Evolutionary conservation across 92 coral and sea anemone species (phyloP).

Genomic region (Porites divaricata): DNA sequence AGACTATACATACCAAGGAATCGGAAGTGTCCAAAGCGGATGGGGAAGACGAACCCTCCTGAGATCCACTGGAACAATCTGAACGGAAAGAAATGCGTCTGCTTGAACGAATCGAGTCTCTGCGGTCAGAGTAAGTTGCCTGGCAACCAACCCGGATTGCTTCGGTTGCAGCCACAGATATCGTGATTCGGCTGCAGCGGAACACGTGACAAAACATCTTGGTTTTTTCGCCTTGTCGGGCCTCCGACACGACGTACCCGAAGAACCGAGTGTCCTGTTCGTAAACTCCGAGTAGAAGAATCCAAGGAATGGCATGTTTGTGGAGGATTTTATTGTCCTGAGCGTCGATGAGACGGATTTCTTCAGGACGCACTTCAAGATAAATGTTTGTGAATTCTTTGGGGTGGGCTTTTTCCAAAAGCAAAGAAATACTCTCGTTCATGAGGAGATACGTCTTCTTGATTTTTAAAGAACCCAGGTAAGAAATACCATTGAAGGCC

Average conservation of each 20-base stretch:
- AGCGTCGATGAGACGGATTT: constrained; percentile 78
- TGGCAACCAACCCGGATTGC: constrained; percentile 91
- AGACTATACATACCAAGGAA: constrained; percentile 46
- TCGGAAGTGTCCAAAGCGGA: constrained; percentile 43
- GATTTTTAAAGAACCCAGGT: constrained; percentile 89
- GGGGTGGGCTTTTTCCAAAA: constrained; percentile 81
- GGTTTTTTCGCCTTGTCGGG: constrained; percentile 95
- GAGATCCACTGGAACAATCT: constrained; percentile 18
- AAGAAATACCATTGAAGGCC: constrained; percentile 76
- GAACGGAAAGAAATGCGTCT: constrained; percentile 36
- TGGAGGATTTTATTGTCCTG: constrained; percentile 56
- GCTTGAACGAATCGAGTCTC: constrained; percentile 54
- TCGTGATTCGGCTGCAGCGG: constrained; percentile 95
- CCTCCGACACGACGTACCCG: constrained; percentile 95
- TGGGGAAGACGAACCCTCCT: constrained; percentile 60
- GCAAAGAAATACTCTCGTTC: constrained; percentile 79
- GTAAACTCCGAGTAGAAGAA: constrained; percentile 93
- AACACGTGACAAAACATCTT: constrained; percentile 96
- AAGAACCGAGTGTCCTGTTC: constrained; percentile 90
- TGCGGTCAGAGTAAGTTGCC: constrained; percentile 77
- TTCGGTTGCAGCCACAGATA: constrained; percentile 87
- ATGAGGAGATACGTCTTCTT: constrained; percentile 84
- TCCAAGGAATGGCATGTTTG: constrained; percentile 87
- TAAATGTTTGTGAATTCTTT: constrained; percentile 79
- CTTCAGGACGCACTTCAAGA: constrained; percentile 75